phyloP scores from a whole-genome alignment of 2,888 invertebrate genomes.

The Epicampocera succincta region DNA sequence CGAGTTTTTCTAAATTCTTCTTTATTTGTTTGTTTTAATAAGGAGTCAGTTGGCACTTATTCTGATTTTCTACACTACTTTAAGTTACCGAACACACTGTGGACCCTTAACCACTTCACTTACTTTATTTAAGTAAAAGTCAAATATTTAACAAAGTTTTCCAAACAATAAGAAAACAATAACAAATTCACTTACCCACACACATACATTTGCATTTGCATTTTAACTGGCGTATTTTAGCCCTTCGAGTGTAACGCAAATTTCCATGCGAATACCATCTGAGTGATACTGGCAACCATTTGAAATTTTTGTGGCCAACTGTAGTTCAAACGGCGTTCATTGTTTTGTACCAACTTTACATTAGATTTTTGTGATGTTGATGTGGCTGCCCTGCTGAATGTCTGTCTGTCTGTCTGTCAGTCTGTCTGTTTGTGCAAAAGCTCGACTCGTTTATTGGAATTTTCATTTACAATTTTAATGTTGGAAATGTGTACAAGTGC shows the following conservation, averaged over 20 bases:
- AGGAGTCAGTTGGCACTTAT: too few species aligned
- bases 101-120: constrained; percentile 2
- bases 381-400: constrained; percentile 9
- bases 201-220: constrained; percentile 5
- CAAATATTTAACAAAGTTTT: constrained; percentile 68
- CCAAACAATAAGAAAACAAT: constrained; percentile 37
- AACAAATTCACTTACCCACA: constrained; percentile 22
- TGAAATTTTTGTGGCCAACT: constrained; percentile 60
- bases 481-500: constrained; percentile 27
- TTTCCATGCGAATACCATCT: constrained; percentile 37
- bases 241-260: not conserved
- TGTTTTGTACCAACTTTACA: constrained; percentile 27
- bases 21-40: too few species aligned
- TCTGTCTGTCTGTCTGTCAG: not conserved
- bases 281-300: constrained; percentile 49
- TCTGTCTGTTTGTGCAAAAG: constrained; percentile 14
- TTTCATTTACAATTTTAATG: constrained; percentile 62
- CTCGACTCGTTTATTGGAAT: constrained; percentile 58
- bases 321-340: constrained; percentile 41
- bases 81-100: constrained; percentile 8
- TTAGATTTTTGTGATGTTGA: constrained; percentile 50
- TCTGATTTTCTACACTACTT: too few species aligned
- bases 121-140: constrained; percentile 58
- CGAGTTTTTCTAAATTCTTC: too few species aligned
- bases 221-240: constrained; percentile 22